Percentiles rank a stretch among this genome's conserved stretches.
Conservation (phyloP, 2,797 vertebrate species). For the Helicolenus hilgendorfi region DNA sequence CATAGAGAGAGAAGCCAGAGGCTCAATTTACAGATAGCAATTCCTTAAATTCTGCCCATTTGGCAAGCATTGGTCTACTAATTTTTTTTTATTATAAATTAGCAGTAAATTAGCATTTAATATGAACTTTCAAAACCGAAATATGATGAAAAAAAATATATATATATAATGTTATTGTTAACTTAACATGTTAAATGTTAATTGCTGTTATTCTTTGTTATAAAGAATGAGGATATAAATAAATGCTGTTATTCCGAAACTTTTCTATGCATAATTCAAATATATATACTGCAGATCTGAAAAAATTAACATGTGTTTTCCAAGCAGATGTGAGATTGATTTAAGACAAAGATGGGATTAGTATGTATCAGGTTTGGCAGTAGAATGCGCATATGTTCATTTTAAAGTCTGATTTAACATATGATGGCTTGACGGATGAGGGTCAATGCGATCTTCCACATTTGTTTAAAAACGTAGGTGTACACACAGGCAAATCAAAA, state of each 20-base stretch:
- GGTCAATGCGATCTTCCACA: not conserved
- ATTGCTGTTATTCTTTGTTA: not conserved
- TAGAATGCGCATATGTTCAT: slow-evolving; percentile 21
- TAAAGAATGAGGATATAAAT: not conserved
- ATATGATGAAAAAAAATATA: not conserved
- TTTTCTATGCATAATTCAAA: not conserved
- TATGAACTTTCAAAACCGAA: not conserved
- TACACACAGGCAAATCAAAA: slow-evolving; percentile 1
- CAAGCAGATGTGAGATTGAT: slow-evolving; percentile 17
- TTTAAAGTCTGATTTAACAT: slow-evolving; percentile 20
- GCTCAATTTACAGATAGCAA: not conserved
- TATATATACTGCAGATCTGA: not conserved
- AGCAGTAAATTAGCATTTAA: not conserved
- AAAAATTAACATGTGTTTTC: not conserved
- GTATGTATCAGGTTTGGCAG: slow-evolving; percentile 10
- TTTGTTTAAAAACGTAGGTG: not conserved
- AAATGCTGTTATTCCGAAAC: not conserved
- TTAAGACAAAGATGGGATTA: slow-evolving; percentile 25
- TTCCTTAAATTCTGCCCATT: not conserved
- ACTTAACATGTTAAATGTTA: not conserved
- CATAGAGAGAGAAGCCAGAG: not conserved
- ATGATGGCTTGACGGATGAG: slow-evolving; percentile 7
- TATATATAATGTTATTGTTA: too few species aligned
- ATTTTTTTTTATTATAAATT: not conserved
- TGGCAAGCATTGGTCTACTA: not conserved